Percentiles rank a stretch among this genome's conserved stretches.
Evolutionary conservation across 2,888 invertebrate genomes (phyloP).

Genomic region (Prenolepis imparis): DNA sequence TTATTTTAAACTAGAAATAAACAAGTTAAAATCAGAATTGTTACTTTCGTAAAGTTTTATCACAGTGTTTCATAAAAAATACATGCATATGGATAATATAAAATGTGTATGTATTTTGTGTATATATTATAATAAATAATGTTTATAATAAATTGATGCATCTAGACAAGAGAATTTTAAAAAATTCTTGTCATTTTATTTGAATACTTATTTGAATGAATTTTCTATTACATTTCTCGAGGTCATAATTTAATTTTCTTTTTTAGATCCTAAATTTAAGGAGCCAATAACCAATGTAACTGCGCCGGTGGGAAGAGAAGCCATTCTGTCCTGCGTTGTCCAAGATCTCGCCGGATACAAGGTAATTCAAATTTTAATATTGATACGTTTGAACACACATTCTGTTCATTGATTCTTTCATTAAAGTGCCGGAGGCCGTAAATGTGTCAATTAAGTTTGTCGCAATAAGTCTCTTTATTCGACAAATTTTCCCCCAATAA

Average conservation of each 20-base stretch:
- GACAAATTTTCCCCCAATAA: background rate
- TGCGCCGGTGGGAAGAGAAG: constrained; percentile 94
- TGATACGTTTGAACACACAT: background rate
- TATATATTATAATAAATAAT: background rate
- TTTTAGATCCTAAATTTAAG: constrained; percentile 94
- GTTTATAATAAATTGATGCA: background rate
- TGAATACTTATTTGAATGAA: background rate
- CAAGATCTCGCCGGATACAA: constrained; percentile 94
- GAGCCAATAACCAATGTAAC: constrained; percentile 94
- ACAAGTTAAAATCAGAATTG: background rate
- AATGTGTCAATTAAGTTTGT: background rate
- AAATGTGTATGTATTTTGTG: background rate
- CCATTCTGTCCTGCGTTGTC: constrained; percentile 93
- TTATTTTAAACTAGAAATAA: background rate
- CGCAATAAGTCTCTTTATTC: background rate
- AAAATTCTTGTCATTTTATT: background rate
- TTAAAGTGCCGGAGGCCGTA: background rate
- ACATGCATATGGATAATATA: background rate
- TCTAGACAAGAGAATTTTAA: background rate
- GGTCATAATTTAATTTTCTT: constrained; percentile 8
- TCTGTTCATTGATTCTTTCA: constrained; percentile 33
- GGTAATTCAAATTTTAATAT: constrained; percentile 87
- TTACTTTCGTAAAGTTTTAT: background rate
- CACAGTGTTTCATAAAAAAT: background rate
- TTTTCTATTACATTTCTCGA: background rate